Base-by-base conservation (phyloP, 92 coral and sea anemone species). In the Micromussa lordhowensis region DNA sequence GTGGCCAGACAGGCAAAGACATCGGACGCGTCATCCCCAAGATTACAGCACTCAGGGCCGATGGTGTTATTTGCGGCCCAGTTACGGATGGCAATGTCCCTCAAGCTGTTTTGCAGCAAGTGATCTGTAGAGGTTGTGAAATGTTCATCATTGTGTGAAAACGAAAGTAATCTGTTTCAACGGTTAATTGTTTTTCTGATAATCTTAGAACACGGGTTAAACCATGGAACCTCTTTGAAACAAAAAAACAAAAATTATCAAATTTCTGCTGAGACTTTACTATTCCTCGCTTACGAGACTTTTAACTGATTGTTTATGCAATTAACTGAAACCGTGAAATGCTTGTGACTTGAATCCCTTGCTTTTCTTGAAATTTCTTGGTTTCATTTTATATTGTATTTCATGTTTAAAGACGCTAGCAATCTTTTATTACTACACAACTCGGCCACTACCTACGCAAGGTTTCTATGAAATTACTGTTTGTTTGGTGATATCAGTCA, bases 41-140 rank as follows among this genome's bases (percentile, higher is more conserved):
- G 12, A 30, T 76, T 76, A 30, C 29, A 76, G 34, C 61, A 7
- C 15, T 76, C 80, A 3, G 31, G 15, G 17, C 17, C 80, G 19
- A 76, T 48, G 36, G 15, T 8, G 61, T 48, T 48, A 14, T 48
- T 76, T 22, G 31, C 15, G 3, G 80, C 24, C 80, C 63, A 76
- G 26, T 76, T 17, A 6, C 30, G 31, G 10, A 76, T 76, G 29
- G 26, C 15, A 10, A 76, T 76, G 28, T 28, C 18, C 34, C 31
- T 76, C 17, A 76, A 24, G 19, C 80, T 76, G 80, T 76, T 48
- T 19, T 48, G 61, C 5, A 76, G 59, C 15, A 76, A 13, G 80
- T 76, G 80, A n/a, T 30, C 80, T 76, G 61, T 30, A 14, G 40
- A 36, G 40, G 2, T 36, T 36, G 40, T 36, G 5, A 36, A 36